Base-by-base conservation (phyloP, 2,888 invertebrate species). In the Nipponacmea schrenckii region DNA sequence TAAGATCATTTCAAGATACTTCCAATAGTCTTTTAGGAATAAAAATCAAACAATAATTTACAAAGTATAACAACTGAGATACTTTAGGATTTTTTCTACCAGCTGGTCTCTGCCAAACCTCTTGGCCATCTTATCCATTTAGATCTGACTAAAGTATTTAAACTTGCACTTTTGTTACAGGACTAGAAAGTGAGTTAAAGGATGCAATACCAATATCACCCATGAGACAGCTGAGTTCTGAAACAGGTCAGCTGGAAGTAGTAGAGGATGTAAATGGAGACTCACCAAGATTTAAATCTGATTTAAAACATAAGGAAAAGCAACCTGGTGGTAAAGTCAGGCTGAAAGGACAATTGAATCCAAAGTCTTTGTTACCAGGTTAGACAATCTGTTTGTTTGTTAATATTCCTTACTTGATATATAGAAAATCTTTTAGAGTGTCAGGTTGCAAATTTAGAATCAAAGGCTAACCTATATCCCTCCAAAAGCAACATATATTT, bases 191-290 rank as follows among this genome's bases (percentile, higher is more conserved):
- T n/a, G 79, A 82, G 14, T 74, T 84, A 3, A 78, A 72, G 26
- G 81, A 82, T 62, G 74, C 80, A 68, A 71, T 85, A 45, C 85
- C 85, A 1, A 67, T 80, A 27, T 82, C 84, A 3, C 84, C 84
- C 20, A 78, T 76, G 12, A 75, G 81, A 63, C 77, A 77, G 31
- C 80, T 79, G 64, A 79, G 80, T 64, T 67, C 77, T 24, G 79
- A 80, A 27, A 80, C 75, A n/a, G 82, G 83, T 24, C 77, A 79
- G 39, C 74, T 83, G 31, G 78, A 78, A 65, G 68, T 80, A n/a
- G 69, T 75, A 20, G 63, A 69, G 0, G 70, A 71, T 31, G 48
- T 45, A 10, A 27, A 63, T 15, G 50, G n/a, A 26, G n/a, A n/a
- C 8, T 31, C 64, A 20, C 39, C 20, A 20, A 56, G 24, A 56